A percentile compares a stretch with the other conserved stretches of the same genome.
Evolutionary conservation across 2,113 vertebrate genomes (phyloP).

Genomic region (Natator depressus): DNA sequence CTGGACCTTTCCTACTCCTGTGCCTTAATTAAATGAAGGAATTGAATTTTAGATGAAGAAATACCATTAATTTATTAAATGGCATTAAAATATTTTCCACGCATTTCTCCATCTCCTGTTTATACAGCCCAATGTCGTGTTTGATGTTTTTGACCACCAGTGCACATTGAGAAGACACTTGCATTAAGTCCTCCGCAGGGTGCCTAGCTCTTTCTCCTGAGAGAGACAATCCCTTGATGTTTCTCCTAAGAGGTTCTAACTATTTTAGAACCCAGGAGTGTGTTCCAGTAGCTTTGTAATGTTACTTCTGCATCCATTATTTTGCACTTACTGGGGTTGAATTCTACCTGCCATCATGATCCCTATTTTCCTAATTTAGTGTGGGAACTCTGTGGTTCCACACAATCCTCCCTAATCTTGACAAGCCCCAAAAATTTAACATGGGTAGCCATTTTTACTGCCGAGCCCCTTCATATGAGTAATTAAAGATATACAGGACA

Average conservation of each 20-base stretch:
- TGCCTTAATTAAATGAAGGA: slow-evolving; percentile 12
- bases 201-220: neutral
- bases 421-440: neutral
- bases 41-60: neutral
- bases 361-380: neutral
- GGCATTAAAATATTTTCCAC: neutral
- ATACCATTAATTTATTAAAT: slow-evolving; percentile 28
- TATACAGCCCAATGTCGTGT: neutral
- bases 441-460: neutral
- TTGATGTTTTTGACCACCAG: neutral
- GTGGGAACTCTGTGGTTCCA: neutral
- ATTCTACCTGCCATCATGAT: neutral
- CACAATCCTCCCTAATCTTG: neutral
- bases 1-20: neutral
- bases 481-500: neutral
- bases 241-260: neutral
- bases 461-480: neutral
- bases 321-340: neutral
- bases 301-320: neutral
- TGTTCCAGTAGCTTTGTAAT: neutral
- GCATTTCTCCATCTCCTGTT: neutral
- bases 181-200: neutral
- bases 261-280: neutral
- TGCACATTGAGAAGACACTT: neutral
- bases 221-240: neutral